A percentile compares a stretch with the other conserved stretches of the same genome.
These are phyloP conservation scores for Pycnonotus jocosus DNA, from an alignment of 2,113 vertebrate species.

Conservation along the genomic window DNA sequence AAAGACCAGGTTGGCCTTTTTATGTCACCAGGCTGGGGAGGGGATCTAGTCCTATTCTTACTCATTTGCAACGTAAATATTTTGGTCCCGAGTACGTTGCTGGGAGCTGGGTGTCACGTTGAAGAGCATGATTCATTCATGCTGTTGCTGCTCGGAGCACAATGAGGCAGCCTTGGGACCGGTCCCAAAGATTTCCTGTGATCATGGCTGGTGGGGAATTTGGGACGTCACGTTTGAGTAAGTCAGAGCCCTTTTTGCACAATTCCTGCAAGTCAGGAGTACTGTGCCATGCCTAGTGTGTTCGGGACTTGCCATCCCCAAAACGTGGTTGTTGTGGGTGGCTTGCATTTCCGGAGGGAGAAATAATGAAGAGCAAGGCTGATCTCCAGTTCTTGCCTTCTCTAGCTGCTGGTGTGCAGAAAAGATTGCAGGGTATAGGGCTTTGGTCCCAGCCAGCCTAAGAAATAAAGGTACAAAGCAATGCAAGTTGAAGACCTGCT, in stretches of 20 bases:
- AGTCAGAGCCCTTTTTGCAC: neutral
- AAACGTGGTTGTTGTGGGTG: neutral
- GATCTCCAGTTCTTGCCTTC: neutral
- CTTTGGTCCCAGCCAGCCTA: neutral
- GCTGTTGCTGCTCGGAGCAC: slow-evolving; percentile 8
- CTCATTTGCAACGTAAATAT: slow-evolving; percentile 38
- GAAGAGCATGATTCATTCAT: slow-evolving; percentile 57
- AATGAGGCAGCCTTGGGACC: slow-evolving; percentile 46
- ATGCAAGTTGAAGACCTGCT: neutral
- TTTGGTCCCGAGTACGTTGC: slow-evolving; percentile 29
- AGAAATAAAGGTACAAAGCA: neutral
- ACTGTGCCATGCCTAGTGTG: neutral
- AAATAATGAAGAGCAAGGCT: neutral
- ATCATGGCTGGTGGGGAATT: slow-evolving; percentile 30
- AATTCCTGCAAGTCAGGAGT: neutral
- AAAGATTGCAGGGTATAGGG: neutral
- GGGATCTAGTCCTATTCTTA: slow-evolving; percentile 12
- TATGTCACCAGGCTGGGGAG: neutral
- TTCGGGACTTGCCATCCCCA: neutral
- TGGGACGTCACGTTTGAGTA: slow-evolving; percentile 26
- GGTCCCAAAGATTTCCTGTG: slow-evolving; percentile 50
- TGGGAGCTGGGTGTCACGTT: slow-evolving; percentile 44
- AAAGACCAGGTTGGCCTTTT: neutral
- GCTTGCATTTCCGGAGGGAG: neutral
- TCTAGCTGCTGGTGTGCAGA: neutral